Evolutionary conservation across 2,797 vertebrate species (phyloP).

Genomic region (Channallabes apus): DNA sequence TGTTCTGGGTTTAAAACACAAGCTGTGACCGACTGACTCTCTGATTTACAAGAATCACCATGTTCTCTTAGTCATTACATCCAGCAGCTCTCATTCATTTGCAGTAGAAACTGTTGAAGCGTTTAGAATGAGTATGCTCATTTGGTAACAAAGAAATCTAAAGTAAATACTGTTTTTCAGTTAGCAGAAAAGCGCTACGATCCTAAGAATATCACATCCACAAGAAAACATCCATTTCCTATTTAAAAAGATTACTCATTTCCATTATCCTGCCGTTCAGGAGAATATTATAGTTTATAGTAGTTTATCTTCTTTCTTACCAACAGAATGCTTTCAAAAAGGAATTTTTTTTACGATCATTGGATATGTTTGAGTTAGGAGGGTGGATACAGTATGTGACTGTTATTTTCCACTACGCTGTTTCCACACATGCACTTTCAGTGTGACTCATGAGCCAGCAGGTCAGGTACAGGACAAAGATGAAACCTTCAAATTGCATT

Average conservation of each 20-base stretch:
- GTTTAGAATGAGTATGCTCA: neutral
- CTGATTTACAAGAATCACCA: constrained; percentile 7
- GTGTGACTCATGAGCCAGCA: neutral
- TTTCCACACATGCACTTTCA: constrained; percentile 39
- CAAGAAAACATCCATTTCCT: neutral
- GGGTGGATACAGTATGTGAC: constrained; percentile 36
- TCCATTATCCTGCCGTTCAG: neutral
- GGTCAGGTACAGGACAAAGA: constrained; percentile 19
- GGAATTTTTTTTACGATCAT: neutral
- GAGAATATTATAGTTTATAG: neutral
- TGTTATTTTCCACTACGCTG: constrained; percentile 45
- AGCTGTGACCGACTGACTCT: neutral
- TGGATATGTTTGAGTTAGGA: constrained; percentile 16
- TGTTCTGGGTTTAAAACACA: constrained; percentile 31
- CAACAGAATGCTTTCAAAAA: constrained; percentile 6
- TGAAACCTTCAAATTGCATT: neutral
- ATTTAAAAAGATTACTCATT: constrained; percentile 6
- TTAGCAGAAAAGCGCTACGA: neutral
- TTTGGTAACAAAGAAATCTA: neutral
- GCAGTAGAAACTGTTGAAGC: neutral
- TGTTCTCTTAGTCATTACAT: neutral
- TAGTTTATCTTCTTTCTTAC: neutral
- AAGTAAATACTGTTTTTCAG: neutral
- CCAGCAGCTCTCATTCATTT: constrained; percentile 16
- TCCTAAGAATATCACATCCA: neutral